These are phyloP conservation scores for Thomomys bottae DNA, from an alignment of 2,113 vertebrate species.

Conservation along the genomic window DNA sequence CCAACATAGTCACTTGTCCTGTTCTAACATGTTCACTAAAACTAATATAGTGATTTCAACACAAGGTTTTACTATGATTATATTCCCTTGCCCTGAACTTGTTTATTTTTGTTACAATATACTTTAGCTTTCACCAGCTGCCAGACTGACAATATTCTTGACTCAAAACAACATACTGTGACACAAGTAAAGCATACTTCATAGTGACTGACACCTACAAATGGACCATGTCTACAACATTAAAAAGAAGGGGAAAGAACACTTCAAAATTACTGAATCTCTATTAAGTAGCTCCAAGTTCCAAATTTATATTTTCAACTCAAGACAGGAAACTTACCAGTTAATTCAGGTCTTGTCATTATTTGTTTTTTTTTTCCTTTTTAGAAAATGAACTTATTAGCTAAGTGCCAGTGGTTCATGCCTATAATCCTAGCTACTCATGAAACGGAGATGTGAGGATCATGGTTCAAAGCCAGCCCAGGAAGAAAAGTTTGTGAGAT, in stretches of 20 bases:
- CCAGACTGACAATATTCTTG: conserved; percentile 55
- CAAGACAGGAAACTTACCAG: conserved; percentile 49
- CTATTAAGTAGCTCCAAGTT: conserved; percentile 53
- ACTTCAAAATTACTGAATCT: conserved; percentile 55
- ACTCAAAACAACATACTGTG: conserved; percentile 45
- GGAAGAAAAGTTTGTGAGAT: too few species aligned
- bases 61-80: conserved; percentile 49
- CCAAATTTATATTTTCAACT: conserved; percentile 35
- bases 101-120: conserved; percentile 61
- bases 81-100: conserved; percentile 43
- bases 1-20: conserved; percentile 22
- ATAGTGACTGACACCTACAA: conserved; percentile 35
- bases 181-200: conserved; percentile 52
- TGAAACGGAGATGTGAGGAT: too few species aligned
- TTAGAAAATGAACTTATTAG: conserved; percentile 1
- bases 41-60: conserved; percentile 40
- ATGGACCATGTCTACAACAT: conserved; percentile 35
- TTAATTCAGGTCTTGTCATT: conserved; percentile 51
- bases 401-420: too few species aligned
- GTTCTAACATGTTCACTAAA: conserved; percentile 31
- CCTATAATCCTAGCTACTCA: too few species aligned
- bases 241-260: background rate
- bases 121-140: conserved; percentile 62
- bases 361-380: background rate
- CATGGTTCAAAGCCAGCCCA: too few species aligned